Evolutionary conservation across 2,888 invertebrate species (phyloP).

Genomic region (Apoda limacodes): DNA sequence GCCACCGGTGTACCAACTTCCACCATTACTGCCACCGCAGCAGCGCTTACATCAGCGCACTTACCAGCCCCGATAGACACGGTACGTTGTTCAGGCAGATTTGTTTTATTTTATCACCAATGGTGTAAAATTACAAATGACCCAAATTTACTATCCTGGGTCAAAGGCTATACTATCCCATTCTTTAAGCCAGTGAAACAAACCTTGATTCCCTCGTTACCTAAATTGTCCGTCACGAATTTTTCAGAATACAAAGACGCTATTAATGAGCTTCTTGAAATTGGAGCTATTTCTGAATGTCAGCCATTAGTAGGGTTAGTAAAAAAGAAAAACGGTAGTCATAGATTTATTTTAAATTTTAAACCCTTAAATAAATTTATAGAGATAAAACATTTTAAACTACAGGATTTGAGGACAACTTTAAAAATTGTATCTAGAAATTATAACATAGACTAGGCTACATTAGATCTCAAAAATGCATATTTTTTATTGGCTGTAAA

Average conservation of each 20-base stretch:
- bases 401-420: slow-evolving; percentile 13
- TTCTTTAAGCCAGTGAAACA: too few relatives aligned
- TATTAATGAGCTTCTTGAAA: slow-evolving; percentile 2
- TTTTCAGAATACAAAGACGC: slow-evolving; percentile 2
- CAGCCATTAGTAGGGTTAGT: neutral
- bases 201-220: slow-evolving; percentile 1
- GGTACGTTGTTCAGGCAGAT: too few relatives aligned
- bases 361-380: slow-evolving; percentile 10
- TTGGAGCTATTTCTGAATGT: slow-evolving; percentile 5
- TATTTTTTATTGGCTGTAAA: slow-evolving; percentile 12
- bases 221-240: slow-evolving; percentile 1
- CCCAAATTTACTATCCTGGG: too few relatives aligned
- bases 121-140: too few relatives aligned
- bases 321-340: slow-evolving; percentile 5
- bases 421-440: slow-evolving; percentile 9
- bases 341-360: slow-evolving; percentile 4
- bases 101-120: too few relatives aligned
- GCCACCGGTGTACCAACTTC: too few relatives aligned
- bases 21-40: too few relatives aligned
- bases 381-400: slow-evolving; percentile 12
- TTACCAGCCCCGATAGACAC: too few relatives aligned
- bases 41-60: too few relatives aligned
- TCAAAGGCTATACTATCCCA: too few relatives aligned
- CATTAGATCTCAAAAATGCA: slow-evolving; percentile 11
- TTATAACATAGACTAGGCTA: slow-evolving; percentile 6